Evolutionary conservation across 2,888 invertebrate species (phyloP), one percentile per base, ranked within the genome.

Genomic region (Dryobotodes eremita): DNA sequence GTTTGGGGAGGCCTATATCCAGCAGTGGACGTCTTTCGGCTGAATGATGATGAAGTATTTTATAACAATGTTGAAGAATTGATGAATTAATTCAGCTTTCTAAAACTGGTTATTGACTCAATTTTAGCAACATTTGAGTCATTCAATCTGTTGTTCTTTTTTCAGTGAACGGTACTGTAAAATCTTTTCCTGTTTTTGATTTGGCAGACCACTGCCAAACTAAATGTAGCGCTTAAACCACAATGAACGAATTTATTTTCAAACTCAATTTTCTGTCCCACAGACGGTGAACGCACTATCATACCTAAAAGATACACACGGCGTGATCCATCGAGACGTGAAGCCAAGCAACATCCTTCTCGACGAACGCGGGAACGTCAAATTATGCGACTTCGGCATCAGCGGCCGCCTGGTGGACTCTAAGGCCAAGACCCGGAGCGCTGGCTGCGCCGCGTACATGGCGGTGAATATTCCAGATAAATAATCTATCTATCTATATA

Each of bases 391-490:
- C 97, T 99, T 99, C 97, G 99, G 99, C 88, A 99, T 99, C 94
- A 99, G 99, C 94, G 99, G 99, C 36, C 98, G 99, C 82, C 97
- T 99, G 83, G 99, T 99, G 57, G 99, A 99, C 97, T 99, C 99
- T 71, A 99, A 99, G 97, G 99, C 99, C 6, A 99, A 99, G 96
- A 99, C 99, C 36, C 97, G 99, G 92, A 99, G 99, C 94, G 99
- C 99, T 6, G 99, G 99, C 64, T 99, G 99, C 97, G 99, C 99
- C n/a, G 99, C 99, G 2, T 99, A 99, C 92, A 99, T 99, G 99
- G 99, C 99, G 91, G 99, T 99, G 94, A 97, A 98, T 97, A 46
- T 69, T 11, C 0, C 17, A 20, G 11, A 46, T 46, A 10, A 42
- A 42, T 42, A 42, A 42, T 42, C 31, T 36, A 36, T 36, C 31